These are phyloP conservation scores for Tenthredo mesomela DNA, from an alignment of 2,888 invertebrate genomes.

Conservation along the genomic window DNA sequence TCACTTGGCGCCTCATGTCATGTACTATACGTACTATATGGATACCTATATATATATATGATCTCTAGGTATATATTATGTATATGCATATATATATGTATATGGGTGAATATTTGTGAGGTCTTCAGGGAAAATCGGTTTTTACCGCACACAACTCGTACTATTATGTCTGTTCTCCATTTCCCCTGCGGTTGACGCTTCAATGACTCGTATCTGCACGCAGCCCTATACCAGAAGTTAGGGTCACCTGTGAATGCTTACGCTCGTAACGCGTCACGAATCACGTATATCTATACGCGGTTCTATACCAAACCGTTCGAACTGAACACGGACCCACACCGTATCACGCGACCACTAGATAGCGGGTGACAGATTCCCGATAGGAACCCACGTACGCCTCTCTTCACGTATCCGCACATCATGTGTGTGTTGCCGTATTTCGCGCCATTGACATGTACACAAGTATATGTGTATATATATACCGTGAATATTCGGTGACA, in stretches of 20 bases:
- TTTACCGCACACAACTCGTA: neutral
- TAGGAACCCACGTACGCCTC: constrained; percentile 10
- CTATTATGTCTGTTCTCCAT: neutral
- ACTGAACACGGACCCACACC: neutral
- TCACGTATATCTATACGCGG: neutral
- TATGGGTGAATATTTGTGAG: neutral
- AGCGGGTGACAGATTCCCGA: constrained; percentile 49
- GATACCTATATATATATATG: neutral
- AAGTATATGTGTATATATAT: neutral
- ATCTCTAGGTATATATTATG: no score
- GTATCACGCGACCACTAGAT: constrained; percentile 37
- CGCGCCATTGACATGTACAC: neutral
- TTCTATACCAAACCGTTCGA: neutral
- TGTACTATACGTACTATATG: neutral
- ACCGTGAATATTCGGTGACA: no score
- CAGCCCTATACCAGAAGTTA: neutral
- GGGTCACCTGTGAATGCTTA: constrained; percentile 34
- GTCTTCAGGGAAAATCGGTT: constrained; percentile 28
- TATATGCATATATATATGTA: neutral
- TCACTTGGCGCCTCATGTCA: constrained; percentile 3
- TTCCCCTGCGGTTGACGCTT: constrained; percentile 33
- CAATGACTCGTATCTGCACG: constrained; percentile 28
- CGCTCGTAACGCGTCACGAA: constrained; percentile 15
- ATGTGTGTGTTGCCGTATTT: neutral
- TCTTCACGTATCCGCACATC: neutral